A percentile compares a stretch with the other conserved stretches of the same genome.
Evolutionary conservation across 2,113 vertebrate genomes (phyloP).

Genomic region (Opisthocomus hoazin): DNA sequence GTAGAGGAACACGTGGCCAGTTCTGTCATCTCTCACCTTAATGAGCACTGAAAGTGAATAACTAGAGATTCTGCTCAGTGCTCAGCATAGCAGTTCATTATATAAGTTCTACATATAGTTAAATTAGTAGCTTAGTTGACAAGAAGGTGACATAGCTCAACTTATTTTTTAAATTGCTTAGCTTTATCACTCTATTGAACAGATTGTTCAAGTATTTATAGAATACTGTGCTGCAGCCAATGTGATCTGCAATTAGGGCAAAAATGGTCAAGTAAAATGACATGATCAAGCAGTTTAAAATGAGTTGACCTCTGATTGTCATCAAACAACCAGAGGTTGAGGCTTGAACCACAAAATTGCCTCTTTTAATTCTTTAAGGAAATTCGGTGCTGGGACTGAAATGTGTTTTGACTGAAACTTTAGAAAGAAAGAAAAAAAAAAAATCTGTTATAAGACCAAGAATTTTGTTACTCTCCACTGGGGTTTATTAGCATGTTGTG

Average conservation of each 20-base stretch:
- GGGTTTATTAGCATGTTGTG: slow-evolving; percentile 1
- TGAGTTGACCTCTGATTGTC: slow-evolving; percentile 44
- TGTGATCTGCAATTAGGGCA: slow-evolving; percentile 30
- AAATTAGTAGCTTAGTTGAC: slow-evolving; percentile 66
- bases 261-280: slow-evolving; percentile 49
- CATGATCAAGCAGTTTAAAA: slow-evolving; percentile 38
- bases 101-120: slow-evolving; percentile 53
- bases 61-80: slow-evolving; percentile 47
- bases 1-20: slow-evolving; percentile 26
- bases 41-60: slow-evolving; percentile 60
- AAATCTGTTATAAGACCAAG: not conserved
- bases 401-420: slow-evolving; percentile 42
- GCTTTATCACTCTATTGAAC: slow-evolving; percentile 65
- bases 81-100: slow-evolving; percentile 46
- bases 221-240: slow-evolving; percentile 32
- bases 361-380: not conserved
- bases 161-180: slow-evolving; percentile 68
- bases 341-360: not conserved
- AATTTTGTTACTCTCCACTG: slow-evolving; percentile 43
- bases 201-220: slow-evolving; percentile 55
- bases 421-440: not conserved
- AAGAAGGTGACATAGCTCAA: slow-evolving; percentile 66
- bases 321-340: slow-evolving; percentile 21
- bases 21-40: slow-evolving; percentile 60
- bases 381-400: not conserved